These are phyloP conservation scores for Myanophis thanlyinensis DNA, from an alignment of 2,113 vertebrate species.

Conservation along the genomic window DNA sequence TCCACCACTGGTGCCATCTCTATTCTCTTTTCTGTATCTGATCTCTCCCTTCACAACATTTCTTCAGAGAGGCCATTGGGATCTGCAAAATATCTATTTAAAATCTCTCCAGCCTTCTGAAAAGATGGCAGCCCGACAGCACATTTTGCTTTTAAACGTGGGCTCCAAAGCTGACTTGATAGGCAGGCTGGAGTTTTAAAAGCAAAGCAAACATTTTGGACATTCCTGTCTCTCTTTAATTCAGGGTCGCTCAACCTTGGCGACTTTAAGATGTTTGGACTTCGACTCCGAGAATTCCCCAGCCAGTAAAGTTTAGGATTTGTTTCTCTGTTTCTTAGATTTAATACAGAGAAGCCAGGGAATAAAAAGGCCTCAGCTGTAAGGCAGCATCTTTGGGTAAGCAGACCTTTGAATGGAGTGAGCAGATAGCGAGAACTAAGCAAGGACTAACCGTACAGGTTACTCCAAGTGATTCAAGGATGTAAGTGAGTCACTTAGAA, in stretches of 20 bases:
- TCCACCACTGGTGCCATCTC: too few relatives aligned
- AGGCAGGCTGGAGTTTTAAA: neutral
- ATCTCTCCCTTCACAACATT: too few relatives aligned
- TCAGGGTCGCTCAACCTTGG: too few relatives aligned
- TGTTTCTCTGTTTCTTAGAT: too few relatives aligned
- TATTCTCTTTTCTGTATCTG: too few relatives aligned
- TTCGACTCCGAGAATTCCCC: neutral
- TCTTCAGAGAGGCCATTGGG: neutral
- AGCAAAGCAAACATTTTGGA: neutral
- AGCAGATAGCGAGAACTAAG: neutral
- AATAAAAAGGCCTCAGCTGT: too few relatives aligned
- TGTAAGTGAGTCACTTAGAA: neutral
- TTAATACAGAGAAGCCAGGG: too few relatives aligned
- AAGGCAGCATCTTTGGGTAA: too few relatives aligned
- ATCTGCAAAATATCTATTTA: neutral
- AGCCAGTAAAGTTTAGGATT: neutral
- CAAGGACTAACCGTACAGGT: too few relatives aligned
- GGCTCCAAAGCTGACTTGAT: neutral
- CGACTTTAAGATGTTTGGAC: neutral
- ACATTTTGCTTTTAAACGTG: neutral
- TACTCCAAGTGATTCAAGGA: neutral
- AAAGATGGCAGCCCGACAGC: neutral
- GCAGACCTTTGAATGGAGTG: too few relatives aligned
- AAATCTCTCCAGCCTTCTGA: neutral
- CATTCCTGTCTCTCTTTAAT: neutral